Percentiles rank a stretch among this genome's conserved stretches.
Conservation (phyloP, 2,888 invertebrate genomes). For the Tenthredo notha region DNA sequence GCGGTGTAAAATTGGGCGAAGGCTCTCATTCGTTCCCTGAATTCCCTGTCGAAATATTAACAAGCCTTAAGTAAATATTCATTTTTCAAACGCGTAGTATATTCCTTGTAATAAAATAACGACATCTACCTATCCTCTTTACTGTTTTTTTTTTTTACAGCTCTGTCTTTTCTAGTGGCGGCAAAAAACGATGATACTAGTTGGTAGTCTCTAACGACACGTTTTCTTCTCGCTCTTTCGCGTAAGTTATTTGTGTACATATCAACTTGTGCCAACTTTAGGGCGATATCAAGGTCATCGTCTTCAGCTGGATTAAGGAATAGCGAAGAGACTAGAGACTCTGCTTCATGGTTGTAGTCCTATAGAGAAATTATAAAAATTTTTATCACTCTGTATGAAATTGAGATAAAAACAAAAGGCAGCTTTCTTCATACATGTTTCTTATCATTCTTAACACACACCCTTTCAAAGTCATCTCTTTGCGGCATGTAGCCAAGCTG, state of each 20-base stretch:
- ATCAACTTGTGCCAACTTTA: slow-evolving; percentile 95
- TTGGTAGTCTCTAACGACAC: slow-evolving; percentile 94
- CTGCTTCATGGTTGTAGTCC: slow-evolving; percentile 97
- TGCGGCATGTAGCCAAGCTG: slow-evolving; percentile 97
- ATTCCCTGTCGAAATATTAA: slow-evolving; percentile 80
- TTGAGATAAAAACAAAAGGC: slow-evolving; percentile 17
- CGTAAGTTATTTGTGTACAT: slow-evolving; percentile 92
- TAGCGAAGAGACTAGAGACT: slow-evolving; percentile 92
- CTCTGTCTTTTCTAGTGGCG: slow-evolving; percentile 81
- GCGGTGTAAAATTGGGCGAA: slow-evolving; percentile 94
- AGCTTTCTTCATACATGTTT: slow-evolving; percentile 3
- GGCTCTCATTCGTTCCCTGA: slow-evolving; percentile 91
- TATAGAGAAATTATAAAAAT: slow-evolving; percentile 71
- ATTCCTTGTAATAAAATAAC: background rate
- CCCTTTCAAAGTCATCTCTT: slow-evolving; percentile 97
- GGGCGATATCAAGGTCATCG: slow-evolving; percentile 92
- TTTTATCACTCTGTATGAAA: background rate
- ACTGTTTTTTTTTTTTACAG: slow-evolving; percentile 83
- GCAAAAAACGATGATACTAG: slow-evolving; percentile 92
- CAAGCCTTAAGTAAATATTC: background rate
- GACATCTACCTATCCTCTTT: slow-evolving; percentile 87
- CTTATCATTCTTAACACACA: slow-evolving; percentile 69
- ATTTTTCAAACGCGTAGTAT: background rate
- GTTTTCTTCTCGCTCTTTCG: slow-evolving; percentile 93
- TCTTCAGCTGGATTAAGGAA: slow-evolving; percentile 91